A percentile compares a stretch with the other conserved stretches of the same genome.
phyloP scores from a whole-genome alignment of 2,888 invertebrate genomes.

The Phyllotreta striolata region DNA sequence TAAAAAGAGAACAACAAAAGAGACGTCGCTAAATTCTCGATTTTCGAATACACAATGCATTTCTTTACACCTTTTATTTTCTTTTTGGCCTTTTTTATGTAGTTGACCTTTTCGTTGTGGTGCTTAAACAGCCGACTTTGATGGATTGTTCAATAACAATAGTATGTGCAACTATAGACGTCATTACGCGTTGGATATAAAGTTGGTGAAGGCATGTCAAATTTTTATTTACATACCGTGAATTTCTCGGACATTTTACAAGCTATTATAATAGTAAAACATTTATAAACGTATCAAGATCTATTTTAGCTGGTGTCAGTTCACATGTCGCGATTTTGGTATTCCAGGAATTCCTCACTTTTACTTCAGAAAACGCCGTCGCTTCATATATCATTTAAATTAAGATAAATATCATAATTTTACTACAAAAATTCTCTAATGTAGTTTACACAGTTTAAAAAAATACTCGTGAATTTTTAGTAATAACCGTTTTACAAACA shows the following conservation, averaged over 20 bases:
- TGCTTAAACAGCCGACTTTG: too few relatives aligned
- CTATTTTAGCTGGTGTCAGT: slow-evolving; percentile 19
- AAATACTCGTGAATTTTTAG: too few relatives aligned
- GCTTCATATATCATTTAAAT: slow-evolving; percentile 18
- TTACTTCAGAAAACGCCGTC: slow-evolving; percentile 16
- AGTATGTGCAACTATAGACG: too few relatives aligned
- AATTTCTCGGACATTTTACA: slow-evolving; percentile 6
- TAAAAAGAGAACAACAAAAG: slow-evolving; percentile 35
- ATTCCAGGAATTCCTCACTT: slow-evolving; percentile 25
- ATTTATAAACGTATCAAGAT: slow-evolving; percentile 21
- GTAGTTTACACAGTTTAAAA: too few relatives aligned
- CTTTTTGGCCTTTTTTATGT: slow-evolving; percentile 30
- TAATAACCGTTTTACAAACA: too few relatives aligned
- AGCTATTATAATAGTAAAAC: slow-evolving; percentile 9
- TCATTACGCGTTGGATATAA: too few relatives aligned
- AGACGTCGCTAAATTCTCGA: slow-evolving; percentile 46
- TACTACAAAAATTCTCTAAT: neutral
- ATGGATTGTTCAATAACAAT: too few relatives aligned
- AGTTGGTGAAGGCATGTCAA: too few relatives aligned
- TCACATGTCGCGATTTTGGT: slow-evolving; percentile 13
- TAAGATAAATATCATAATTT: slow-evolving; percentile 15
- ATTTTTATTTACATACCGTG: neutral
- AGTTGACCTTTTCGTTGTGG: slow-evolving; percentile 25
- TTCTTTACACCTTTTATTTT: slow-evolving; percentile 35
- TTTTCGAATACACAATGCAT: slow-evolving; percentile 46